Base-by-base conservation (phyloP, 2,888 invertebrate genomes). In the Heliconius aoede region DNA sequence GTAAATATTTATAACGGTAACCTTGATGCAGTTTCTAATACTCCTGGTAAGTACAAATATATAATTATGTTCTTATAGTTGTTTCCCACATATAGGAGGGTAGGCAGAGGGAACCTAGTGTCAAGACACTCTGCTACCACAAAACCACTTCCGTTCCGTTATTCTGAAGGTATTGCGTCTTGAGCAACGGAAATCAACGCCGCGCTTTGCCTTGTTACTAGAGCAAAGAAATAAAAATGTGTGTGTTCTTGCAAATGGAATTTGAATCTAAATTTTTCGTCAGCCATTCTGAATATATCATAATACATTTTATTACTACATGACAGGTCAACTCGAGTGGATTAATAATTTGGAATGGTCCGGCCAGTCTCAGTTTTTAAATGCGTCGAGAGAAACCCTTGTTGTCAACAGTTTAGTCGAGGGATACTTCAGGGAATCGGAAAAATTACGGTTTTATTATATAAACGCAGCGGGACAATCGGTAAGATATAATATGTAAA, bases 1-100 rank as follows among this genome's bases (percentile, higher is more conserved):
- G 96, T 98, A 0, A 94, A 95, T 28, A 96, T 97, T 1, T 96
- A 96, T 85, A 97, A 96, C 80, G 97, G 97, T 1, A 97, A 98
- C 85, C 91, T 98, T 82, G 98, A 98, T 87, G 95, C 98, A 21
- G 97, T 98, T 81, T 97, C 97, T 58, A 97, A 97, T 83, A 97
- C 97, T 13, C 95, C 97, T 81, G 98, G 98, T 95, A 94, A 26
- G 46, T 51, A 13, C 28, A 18, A 1, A 4, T 36, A 60, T 32
- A 24, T 32, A 51, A 11, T 36, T 36, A 36, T 36, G 36, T 36
- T 36, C 36, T 36, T 9, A 11, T 36, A 2, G 36, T 11, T 36
- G 36, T 21, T 5, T 8, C 21, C n/a, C 8, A 9, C 21, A 21
- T 21, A 46, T 46, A 40, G 18, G 1, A 18, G 5, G 18, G 46